These are phyloP conservation scores for Phortica magna DNA, from an alignment of 2,888 invertebrate species.

Conservation along the genomic window DNA sequence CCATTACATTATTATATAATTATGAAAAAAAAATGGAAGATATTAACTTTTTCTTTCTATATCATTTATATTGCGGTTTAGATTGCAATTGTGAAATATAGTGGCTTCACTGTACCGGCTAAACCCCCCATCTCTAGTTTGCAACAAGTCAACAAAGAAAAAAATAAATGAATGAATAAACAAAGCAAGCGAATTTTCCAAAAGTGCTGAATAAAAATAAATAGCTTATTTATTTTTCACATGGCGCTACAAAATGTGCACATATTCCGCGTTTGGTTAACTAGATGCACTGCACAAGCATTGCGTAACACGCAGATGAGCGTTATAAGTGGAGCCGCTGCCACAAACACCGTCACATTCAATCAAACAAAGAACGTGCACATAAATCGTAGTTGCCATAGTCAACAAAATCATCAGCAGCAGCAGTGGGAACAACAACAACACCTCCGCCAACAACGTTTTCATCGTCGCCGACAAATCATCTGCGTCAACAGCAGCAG, in stretches of 20 bases:
- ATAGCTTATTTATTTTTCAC: constrained; percentile 28
- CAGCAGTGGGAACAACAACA: background rate
- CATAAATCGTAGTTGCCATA: constrained; percentile 11
- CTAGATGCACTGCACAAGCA: constrained; percentile 48
- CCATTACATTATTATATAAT: no score
- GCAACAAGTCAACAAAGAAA: no score
- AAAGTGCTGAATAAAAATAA: constrained; percentile 59
- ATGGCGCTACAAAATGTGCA: constrained; percentile 68
- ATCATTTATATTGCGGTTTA: no score
- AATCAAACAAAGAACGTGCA: constrained; percentile 20
- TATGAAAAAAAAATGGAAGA: no score
- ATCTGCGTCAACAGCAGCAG: background rate
- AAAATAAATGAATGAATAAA: background rate
- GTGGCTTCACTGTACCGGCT: no score
- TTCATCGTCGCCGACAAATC: no score
- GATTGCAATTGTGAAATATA: no score
- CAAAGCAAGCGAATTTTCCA: constrained; percentile 1
- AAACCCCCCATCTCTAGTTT: no score
- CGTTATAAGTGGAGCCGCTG: background rate
- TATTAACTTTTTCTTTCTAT: no score
- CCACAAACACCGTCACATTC: background rate
- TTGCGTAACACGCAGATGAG: constrained; percentile 21
- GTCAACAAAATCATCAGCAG: constrained; percentile 9
- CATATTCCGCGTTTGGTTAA: constrained; percentile 53
- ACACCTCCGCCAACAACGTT: constrained; percentile 6